A percentile compares a stretch with the other conserved stretches of the same genome.
Evolutionary conservation across 2,113 vertebrate genomes (phyloP).

Genomic region (Rhipidura dahli): DNA sequence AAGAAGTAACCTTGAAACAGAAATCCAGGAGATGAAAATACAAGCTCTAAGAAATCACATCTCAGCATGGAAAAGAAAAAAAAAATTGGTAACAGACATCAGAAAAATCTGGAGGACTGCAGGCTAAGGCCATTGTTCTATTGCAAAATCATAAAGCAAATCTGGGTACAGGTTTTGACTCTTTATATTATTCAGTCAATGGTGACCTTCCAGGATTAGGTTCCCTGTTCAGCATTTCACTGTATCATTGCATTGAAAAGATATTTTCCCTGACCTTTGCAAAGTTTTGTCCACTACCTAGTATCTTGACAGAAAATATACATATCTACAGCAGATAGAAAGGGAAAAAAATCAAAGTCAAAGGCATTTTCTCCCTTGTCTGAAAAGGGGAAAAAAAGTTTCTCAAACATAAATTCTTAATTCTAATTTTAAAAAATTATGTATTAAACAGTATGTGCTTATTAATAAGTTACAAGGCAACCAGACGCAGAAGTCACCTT

Average conservation of each 20-base stretch:
- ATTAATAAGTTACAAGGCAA: slow-evolving; percentile 35
- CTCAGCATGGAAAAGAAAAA: not conserved
- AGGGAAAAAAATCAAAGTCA: not conserved
- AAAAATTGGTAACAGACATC: not conserved
- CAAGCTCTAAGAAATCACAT: not conserved
- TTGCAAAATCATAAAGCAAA: not conserved
- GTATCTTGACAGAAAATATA: not conserved
- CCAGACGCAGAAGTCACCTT: slow-evolving; percentile 40
- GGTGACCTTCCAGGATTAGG: not conserved
- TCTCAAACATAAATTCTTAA: not conserved
- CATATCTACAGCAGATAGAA: not conserved
- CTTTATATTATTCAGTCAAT: not conserved
- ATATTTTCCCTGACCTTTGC: not conserved
- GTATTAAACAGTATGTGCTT: not conserved
- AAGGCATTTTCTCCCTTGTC: not conserved
- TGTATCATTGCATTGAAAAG: not conserved
- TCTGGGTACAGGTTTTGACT: not conserved
- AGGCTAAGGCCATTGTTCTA: not conserved
- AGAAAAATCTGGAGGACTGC: not conserved
- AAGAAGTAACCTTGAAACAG: not conserved
- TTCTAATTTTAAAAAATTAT: not conserved
- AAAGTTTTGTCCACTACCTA: not conserved
- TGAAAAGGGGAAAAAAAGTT: not conserved
- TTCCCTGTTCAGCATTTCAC: not conserved
- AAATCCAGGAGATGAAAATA: not conserved